Percentiles rank a stretch among this genome's conserved stretches.
These are phyloP conservation scores for Palaemon carinicauda DNA, from an alignment of 1,140 invertebrate species.

Conservation along the genomic window DNA sequence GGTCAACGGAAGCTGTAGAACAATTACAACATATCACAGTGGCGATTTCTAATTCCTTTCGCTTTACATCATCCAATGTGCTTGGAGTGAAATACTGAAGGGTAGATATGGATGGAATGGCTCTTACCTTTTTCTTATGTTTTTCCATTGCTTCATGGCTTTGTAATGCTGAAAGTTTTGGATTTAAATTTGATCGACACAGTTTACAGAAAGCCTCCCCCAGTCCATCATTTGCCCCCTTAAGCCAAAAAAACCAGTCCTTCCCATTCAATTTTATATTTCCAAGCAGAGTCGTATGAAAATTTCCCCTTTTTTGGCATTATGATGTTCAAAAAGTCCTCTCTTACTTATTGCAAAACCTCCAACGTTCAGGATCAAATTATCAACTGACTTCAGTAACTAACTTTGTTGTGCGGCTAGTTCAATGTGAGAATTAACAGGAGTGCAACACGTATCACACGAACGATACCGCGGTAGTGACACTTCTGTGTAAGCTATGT, in stretches of 20 bases:
- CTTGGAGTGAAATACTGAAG: not conserved
- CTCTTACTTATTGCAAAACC: no score
- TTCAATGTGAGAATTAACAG: no score
- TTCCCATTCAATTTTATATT: conserved; percentile 12
- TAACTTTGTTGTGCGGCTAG: no score
- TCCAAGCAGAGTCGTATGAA: not conserved
- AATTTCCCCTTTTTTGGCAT: not conserved
- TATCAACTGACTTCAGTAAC: no score
- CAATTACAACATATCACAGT: conserved; percentile 23
- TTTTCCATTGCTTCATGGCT: conserved; percentile 6
- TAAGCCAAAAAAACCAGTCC: not conserved
- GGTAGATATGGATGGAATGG: not conserved
- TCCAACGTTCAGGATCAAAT: no score
- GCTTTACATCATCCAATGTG: conserved; percentile 23
- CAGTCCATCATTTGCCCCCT: not conserved
- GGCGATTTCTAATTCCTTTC: conserved; percentile 25
- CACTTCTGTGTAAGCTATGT: no score
- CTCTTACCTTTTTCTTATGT: not conserved
- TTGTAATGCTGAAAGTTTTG: not conserved
- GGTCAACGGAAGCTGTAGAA: conserved; percentile 23
- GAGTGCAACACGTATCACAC: no score
- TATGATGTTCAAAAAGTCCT: no score
- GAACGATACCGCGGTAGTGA: no score
- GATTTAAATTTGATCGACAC: not conserved
- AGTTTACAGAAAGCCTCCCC: not conserved